Evolutionary conservation across 2,113 vertebrate species (phyloP).

Genomic region (Rhipidura dahli): DNA sequence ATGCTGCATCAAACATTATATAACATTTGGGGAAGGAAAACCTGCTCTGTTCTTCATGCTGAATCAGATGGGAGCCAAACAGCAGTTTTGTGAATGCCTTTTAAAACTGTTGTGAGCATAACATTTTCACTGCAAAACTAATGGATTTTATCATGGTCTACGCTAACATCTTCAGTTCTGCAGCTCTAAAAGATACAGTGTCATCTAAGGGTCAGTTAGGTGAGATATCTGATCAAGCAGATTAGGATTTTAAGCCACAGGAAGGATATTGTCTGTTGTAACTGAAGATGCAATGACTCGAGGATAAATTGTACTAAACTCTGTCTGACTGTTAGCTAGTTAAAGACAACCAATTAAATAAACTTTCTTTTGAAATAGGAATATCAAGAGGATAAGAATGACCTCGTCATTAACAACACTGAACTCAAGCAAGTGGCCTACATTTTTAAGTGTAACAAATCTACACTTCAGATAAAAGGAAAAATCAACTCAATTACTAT

Average conservation of each 20-base stretch:
- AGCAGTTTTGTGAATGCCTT: background rate
- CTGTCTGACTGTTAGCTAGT: slow-evolving; percentile 1
- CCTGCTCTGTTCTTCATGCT: background rate
- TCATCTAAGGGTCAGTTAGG: background rate
- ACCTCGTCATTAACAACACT: slow-evolving; percentile 88
- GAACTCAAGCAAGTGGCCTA: slow-evolving; percentile 96
- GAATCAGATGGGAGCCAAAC: background rate
- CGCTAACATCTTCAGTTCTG: background rate
- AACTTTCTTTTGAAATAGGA: slow-evolving; percentile 79
- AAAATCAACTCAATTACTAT: slow-evolving; percentile 98
- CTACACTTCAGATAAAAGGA: slow-evolving; percentile 91
- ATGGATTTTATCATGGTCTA: background rate
- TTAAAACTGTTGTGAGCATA: background rate
- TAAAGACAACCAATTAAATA: slow-evolving; percentile 27
- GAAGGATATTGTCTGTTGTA: slow-evolving; percentile 14
- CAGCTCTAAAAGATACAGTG: background rate
- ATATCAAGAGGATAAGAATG: slow-evolving; percentile 87
- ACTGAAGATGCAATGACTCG: slow-evolving; percentile 1
- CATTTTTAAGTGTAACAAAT: slow-evolving; percentile 88
- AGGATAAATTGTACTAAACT: background rate
- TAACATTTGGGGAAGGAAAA: background rate
- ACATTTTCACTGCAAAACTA: background rate
- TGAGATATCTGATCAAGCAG: background rate
- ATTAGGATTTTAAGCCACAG: slow-evolving; percentile 5
- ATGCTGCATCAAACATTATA: background rate